Evolutionary conservation across 2,888 invertebrate species (phyloP).

Genomic region (Ectemnius lituratus): DNA sequence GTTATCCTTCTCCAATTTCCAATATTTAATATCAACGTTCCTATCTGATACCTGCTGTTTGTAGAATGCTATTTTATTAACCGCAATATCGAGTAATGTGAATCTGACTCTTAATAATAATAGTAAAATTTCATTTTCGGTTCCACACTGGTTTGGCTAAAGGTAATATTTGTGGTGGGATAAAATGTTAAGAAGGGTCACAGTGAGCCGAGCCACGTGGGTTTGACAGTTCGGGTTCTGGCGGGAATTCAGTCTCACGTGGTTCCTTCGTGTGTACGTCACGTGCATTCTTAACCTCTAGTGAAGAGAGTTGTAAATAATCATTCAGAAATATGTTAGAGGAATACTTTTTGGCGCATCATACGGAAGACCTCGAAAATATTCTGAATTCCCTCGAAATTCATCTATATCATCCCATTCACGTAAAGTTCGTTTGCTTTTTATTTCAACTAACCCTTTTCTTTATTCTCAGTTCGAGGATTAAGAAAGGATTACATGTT

Average conservation of each 20-base stretch:
- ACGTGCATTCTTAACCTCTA: slow-evolving; percentile 20
- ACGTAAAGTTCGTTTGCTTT: slow-evolving; percentile 80
- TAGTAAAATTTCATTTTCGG: no score
- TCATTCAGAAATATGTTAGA: slow-evolving; percentile 64
- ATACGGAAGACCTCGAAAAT: slow-evolving; percentile 81
- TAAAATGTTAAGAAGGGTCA: not conserved
- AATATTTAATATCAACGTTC: no score
- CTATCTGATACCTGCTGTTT: no score
- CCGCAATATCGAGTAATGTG: no score
- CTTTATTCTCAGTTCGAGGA: no score
- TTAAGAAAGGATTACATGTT: slow-evolving; percentile 12
- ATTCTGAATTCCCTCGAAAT: slow-evolving; percentile 82
- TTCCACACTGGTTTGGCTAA: no score
- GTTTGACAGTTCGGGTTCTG: not conserved
- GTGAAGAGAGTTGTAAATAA: not conserved
- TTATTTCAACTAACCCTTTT: not conserved
- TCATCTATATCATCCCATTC: slow-evolving; percentile 83
- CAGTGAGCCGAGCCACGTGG: slow-evolving; percentile 13
- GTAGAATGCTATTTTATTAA: no score
- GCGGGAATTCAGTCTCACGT: slow-evolving; percentile 15
- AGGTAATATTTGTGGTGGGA: no score
- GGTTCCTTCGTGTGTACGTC: not conserved
- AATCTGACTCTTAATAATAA: no score
- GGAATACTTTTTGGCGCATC: slow-evolving; percentile 82
- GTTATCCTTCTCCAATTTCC: not conserved